Evolutionary conservation across 2,797 vertebrate genomes (phyloP).

Genomic region (Microchirus variegatus): DNA sequence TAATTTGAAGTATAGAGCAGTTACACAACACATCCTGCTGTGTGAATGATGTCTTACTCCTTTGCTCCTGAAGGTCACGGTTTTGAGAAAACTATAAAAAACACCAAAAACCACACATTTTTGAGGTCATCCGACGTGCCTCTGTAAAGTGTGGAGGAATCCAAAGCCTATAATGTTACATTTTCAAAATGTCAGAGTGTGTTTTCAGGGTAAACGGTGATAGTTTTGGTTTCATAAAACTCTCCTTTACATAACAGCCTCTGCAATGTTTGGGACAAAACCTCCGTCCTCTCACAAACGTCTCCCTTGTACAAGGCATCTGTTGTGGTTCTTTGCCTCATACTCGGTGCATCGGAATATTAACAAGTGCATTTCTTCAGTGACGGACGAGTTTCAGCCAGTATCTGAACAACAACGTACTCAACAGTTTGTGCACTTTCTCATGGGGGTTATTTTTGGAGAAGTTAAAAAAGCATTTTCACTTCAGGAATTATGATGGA

Average conservation of each 20-base stretch:
- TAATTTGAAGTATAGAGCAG: too few species aligned
- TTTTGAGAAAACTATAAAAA: too few species aligned
- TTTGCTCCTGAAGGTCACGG: too few species aligned
- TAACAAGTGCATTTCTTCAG: background rate
- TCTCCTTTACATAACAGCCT: background rate
- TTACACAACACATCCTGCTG: too few species aligned
- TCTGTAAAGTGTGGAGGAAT: too few species aligned
- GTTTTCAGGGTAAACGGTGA: constrained; percentile 1
- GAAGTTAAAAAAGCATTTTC: constrained; percentile 18
- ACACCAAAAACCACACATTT: too few species aligned
- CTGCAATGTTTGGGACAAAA: constrained; percentile 5
- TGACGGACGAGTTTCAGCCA: background rate
- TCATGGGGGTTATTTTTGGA: constrained; percentile 63
- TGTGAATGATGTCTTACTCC: too few species aligned
- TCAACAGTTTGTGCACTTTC: constrained; percentile 30
- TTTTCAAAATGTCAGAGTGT: background rate
- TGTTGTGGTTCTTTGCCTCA: constrained; percentile 3
- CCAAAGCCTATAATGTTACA: too few species aligned
- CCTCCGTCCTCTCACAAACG: constrained; percentile 35
- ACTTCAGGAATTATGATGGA: constrained; percentile 49
- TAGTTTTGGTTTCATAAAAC: background rate
- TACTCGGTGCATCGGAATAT: background rate
- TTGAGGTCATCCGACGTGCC: too few species aligned
- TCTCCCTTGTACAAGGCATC: background rate
- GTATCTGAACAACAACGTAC: constrained; percentile 8